Evolutionary conservation across 92 coral and sea anemone species (phyloP), one percentile per base, ranked within the genome.

Genomic region (Porites rus): DNA sequence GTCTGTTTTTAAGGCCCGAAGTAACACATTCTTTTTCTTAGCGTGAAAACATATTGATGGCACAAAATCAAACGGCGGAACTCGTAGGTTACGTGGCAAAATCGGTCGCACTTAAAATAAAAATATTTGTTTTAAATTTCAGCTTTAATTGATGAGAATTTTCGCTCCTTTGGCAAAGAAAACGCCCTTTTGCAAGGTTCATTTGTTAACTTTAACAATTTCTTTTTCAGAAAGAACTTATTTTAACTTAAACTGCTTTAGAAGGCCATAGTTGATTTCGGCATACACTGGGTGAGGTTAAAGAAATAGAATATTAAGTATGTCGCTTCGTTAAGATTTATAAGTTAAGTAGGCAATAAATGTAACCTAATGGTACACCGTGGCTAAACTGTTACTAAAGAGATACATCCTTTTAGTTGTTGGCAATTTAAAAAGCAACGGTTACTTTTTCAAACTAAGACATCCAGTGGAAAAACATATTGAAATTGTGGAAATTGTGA

Each of bases 1-100:
- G 43, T 74, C 80, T 83, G 87, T 83, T 73, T 62, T 16, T 52
- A 83, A 20, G 67, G 74, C 46, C 62, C 9, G 51, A 51, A 75
- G 74, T n/a, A 61, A 14, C 64, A 53, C 74, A 73, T 83, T 61
- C 46, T 83, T 83, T 65, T 16, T 64, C 53, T 51, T 62, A 28
- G 18, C 63, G 64, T 64, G 59, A 64, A 51, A 74, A 83, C 63
- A 62, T 75, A 50, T 51, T 46, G 18, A 8, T 4, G 4, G 18
- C 70, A 31, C 1, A 31, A 54, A 51, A 61, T 62, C 22, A 74
- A 22, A 83, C 14, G 12, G 53, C 51, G n/a, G 63, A 76, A 51
- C 53, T 52, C 16, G 72, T 21, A 66, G 20, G 60, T 43, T 77
- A 16, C n/a, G 6, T 19, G 19, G 14, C 13, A 28, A 59, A 25